Conservation (phyloP, 2,888 invertebrate genomes). For the Luperina nickerlii region DNA sequence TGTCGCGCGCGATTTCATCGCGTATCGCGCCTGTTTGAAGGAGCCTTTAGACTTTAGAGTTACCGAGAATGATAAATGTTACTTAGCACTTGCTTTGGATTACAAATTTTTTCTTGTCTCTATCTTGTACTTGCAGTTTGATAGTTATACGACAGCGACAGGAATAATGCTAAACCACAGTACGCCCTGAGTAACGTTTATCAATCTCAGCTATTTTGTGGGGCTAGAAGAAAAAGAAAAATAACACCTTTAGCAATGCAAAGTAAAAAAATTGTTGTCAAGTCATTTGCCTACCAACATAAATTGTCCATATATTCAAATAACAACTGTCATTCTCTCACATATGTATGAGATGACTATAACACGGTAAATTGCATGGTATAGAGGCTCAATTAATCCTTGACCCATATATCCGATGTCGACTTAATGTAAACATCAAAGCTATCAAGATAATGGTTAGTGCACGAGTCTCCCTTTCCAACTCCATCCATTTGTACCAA, state of each 20-base stretch:
- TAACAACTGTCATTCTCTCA: not conserved
- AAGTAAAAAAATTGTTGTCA: not conserved
- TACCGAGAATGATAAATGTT: not conserved
- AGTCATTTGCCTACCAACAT: not conserved
- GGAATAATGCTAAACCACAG: not conserved
- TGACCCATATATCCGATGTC: not conserved
- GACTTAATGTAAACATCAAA: not conserved
- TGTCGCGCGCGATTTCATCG: too few relatives aligned
- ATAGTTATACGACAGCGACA: not conserved
- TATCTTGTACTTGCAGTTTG: not conserved
- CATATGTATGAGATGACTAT: not conserved
- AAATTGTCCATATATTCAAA: not conserved
- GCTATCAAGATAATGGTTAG: not conserved
- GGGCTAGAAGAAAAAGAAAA: not conserved
- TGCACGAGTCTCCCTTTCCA: not conserved
- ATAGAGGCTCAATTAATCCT: not conserved
- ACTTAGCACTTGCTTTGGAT: not conserved
- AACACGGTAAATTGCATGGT: not conserved
- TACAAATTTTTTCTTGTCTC: not conserved
- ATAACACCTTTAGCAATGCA: not conserved
- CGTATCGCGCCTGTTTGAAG: too few relatives aligned
- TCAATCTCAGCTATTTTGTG: not conserved
- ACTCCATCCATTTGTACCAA: not conserved
- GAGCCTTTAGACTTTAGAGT: too few relatives aligned
- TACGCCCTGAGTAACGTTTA: not conserved